These are phyloP conservation scores for Sebastes iracundus DNA, from an alignment of 2,797 vertebrate genomes.

Conservation along the genomic window DNA sequence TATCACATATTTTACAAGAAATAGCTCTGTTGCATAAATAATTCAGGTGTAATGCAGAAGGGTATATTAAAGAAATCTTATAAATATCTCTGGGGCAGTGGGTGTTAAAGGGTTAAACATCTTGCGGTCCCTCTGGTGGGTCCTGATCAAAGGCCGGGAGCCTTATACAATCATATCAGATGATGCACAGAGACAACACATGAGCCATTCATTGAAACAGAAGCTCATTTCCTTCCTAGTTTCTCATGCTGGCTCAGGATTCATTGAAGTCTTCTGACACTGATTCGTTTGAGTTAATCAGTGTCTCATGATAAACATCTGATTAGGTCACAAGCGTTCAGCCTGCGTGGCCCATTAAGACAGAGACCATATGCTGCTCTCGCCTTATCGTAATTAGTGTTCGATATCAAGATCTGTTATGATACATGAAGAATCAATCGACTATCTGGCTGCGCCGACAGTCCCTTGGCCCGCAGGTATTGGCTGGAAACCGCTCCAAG, in stretches of 20 bases:
- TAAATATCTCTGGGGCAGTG: background rate
- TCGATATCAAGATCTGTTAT: conserved; percentile 32
- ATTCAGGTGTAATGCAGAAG: background rate
- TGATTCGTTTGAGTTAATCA: conserved; percentile 53
- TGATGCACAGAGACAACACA: conserved; percentile 23
- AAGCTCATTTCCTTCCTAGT: background rate
- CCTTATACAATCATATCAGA: background rate
- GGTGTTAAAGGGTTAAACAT: background rate
- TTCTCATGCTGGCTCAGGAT: conserved; percentile 10
- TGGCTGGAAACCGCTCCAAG: conserved; percentile 5
- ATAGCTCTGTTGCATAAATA: background rate
- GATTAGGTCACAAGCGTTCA: conserved; percentile 45
- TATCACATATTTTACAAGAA: background rate
- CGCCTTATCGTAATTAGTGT: conserved; percentile 40
- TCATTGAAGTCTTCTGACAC: conserved; percentile 56
- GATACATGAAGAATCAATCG: conserved; percentile 46
- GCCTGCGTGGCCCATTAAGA: conserved; percentile 17
- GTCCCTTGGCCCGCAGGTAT: background rate
- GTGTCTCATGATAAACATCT: conserved; percentile 57
- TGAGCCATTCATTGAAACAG: conserved; percentile 16
- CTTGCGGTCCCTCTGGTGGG: background rate
- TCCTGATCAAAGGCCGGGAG: background rate
- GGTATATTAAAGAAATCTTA: background rate
- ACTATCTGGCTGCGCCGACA: background rate
- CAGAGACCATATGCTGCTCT: conserved; percentile 7